Evolutionary conservation across 23 tunicate genomes (phyloP), one percentile per base, ranked within the genome.

Genomic region (Oikopleura dioica): DNA sequence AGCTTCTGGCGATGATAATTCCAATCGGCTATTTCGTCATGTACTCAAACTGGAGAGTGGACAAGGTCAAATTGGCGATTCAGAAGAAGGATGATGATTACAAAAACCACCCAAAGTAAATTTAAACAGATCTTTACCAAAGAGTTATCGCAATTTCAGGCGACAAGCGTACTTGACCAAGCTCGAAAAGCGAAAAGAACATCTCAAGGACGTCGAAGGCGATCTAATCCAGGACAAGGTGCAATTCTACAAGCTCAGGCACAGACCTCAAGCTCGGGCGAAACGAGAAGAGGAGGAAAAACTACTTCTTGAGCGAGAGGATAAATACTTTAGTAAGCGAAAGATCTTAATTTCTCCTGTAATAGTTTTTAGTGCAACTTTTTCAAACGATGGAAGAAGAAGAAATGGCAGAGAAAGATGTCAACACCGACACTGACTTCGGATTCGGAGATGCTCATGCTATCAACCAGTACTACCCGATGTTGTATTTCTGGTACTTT

Each of bases 381-480:
- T 63, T 63, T 63, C 33, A 23, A 63, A 63, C 72, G 30, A 28
- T 21, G 33, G 72, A 2, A 12, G 72, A 63, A 63, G 72, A 63
- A 63, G 72, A 63, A 28, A 31, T 2, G 33, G 26, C 26, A 12
- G 5, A 63, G 33, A 63, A 63, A 31, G n/a, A n/a, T n/a, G n/a
- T n/a, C n/a, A 23, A 23, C 16, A 16, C 72, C 33, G 72, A 63
- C 26, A 63, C 16, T 2, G 72, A 63, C 26, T 63, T 63, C 26
- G 72, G 72, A 23, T 4, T 31, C 33, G 72, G 72, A 21, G 72
- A 63, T 31, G 72, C 26, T 4, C 16, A 23, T 2, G 26, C 2
- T 21, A 63, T 63, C 72, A 63, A 63, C 72, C 4, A 63, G 26
- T 63, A 63, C 26, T 63, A 63, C 33, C 72, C 72, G 5, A 63